phyloP scores from a whole-genome alignment of 2,888 invertebrate genomes.

The Argynnis bischoffii region DNA sequence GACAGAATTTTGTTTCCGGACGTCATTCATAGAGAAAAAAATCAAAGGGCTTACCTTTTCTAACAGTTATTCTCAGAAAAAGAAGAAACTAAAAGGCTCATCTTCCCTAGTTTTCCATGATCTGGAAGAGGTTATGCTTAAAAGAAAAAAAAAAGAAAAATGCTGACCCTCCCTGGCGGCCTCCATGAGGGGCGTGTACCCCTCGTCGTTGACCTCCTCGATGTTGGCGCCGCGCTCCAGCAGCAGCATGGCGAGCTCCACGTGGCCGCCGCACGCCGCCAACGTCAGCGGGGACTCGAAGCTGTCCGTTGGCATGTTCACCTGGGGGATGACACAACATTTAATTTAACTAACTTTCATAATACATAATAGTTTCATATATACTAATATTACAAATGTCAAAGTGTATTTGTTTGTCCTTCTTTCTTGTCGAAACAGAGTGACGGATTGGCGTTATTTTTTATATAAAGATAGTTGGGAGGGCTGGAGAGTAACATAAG shows the following conservation, averaged over 20 bases:
- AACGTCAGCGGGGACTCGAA: constrained; percentile 99
- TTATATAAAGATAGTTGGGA: too few relatives aligned
- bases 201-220: constrained; percentile 99
- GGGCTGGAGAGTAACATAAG: too few relatives aligned
- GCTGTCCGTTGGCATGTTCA: constrained; percentile 99
- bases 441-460: too few relatives aligned
- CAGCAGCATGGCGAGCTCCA: constrained; percentile 96
- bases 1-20: too few relatives aligned
- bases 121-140: background rate
- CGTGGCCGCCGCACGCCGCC: constrained; percentile 99
- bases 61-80: background rate
- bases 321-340: constrained; percentile 79
- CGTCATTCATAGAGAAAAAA: too few relatives aligned
- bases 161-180: constrained; percentile 91
- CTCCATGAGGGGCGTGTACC: constrained; percentile 99
- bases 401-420: too few relatives aligned
- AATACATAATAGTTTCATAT: too few relatives aligned
- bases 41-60: too few relatives aligned
- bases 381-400: too few relatives aligned
- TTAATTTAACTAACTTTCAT: background rate
- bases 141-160: background rate
- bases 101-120: too few relatives aligned
- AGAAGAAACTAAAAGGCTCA: background rate
- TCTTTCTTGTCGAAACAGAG: too few relatives aligned
- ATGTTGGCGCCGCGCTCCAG: constrained; percentile 99